These are phyloP conservation scores for Cheilosia vulpina DNA, from an alignment of 2,888 invertebrate genomes.

Conservation along the genomic window DNA sequence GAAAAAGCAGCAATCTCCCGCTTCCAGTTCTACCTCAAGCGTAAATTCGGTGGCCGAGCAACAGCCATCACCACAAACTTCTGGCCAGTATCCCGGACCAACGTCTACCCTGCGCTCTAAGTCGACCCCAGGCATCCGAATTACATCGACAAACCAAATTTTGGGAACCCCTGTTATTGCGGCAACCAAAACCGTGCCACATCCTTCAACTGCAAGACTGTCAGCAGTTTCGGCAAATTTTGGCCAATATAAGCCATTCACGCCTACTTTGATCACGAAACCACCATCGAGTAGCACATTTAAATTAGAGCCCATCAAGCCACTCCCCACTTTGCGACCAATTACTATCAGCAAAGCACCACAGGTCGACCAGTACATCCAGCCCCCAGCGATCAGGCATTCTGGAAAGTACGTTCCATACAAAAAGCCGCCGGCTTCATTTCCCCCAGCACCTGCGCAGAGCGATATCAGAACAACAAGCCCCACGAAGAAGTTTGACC, in stretches of 20 bases:
- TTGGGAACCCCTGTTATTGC: not conserved
- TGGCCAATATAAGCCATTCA: not conserved
- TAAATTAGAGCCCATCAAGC: constrained; percentile 32
- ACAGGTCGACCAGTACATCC: not conserved
- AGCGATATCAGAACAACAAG: not conserved
- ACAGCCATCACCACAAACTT: not conserved
- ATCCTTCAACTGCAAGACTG: not conserved
- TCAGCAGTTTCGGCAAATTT: not conserved
- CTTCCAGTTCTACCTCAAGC: not conserved
- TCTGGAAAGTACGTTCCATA: constrained; percentile 15
- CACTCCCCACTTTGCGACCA: constrained; percentile 20
- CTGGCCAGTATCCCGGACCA: constrained; percentile 10
- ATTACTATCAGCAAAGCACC: not conserved
- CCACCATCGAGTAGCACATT: constrained; percentile 1
- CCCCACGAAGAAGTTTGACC: constrained; percentile 1
- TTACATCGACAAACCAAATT: not conserved
- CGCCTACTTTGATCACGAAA: not conserved
- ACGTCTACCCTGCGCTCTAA: not conserved
- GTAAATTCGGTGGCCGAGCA: not conserved
- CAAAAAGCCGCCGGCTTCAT: not conserved
- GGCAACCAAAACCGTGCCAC: not conserved
- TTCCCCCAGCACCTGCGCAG: not conserved
- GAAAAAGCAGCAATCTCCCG: not conserved
- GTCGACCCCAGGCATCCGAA: not conserved
- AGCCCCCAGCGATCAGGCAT: not conserved